Conservation (phyloP, 2,888 invertebrate genomes). For the Eupithecia abbreviata region DNA sequence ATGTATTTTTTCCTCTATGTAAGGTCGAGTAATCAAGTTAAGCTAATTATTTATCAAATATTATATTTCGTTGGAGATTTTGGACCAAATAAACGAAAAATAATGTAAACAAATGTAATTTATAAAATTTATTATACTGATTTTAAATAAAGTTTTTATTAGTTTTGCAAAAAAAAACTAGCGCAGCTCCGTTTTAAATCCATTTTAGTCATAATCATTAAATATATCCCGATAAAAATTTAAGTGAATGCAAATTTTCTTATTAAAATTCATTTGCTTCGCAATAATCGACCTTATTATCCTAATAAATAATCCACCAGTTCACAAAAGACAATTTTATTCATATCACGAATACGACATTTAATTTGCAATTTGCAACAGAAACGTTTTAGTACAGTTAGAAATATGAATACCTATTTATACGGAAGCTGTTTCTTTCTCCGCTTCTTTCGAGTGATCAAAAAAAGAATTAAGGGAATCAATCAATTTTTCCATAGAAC, state of each 20-base stretch:
- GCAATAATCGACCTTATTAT: neutral
- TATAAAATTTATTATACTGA: neutral
- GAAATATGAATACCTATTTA: neutral
- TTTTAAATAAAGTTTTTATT: neutral
- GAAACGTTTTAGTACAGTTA: neutral
- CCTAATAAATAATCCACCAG: neutral
- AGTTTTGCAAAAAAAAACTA: neutral
- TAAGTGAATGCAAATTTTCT: neutral
- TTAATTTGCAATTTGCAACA: neutral
- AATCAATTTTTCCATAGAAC: no score
- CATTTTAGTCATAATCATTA: neutral
- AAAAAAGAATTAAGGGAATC: neutral
- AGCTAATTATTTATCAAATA: neutral
- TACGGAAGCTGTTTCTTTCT: neutral
- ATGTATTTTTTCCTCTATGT: no score
- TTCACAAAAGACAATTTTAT: conserved; percentile 5
- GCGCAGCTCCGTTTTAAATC: conserved; percentile 2
- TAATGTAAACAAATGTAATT: no score
- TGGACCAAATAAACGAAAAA: neutral
- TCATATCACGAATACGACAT: conserved; percentile 1
- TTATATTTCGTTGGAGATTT: neutral
- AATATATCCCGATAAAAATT: neutral
- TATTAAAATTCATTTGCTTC: conserved; percentile 5
- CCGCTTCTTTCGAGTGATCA: neutral
- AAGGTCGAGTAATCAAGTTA: neutral